Conservation (phyloP, 2,113 vertebrate species). For the Podarcis raffonei region DNA sequence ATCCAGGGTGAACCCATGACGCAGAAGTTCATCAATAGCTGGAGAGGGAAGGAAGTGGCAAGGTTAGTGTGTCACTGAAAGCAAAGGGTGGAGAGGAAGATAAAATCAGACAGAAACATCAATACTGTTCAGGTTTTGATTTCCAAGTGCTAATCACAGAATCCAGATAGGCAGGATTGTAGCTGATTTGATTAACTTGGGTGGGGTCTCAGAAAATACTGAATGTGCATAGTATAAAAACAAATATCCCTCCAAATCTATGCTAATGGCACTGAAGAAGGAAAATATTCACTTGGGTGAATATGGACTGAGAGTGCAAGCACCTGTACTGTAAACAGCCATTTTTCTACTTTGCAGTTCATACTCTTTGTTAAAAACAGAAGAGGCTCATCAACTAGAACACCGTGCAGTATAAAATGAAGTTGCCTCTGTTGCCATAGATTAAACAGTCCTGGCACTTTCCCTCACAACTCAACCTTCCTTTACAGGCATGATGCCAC, state of each 20-base stretch:
- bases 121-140: slow-evolving; percentile 4
- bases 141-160: not conserved
- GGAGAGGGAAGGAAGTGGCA: slow-evolving; percentile 50
- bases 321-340: not conserved
- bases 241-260: not conserved
- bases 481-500: not conserved
- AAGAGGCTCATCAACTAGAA: not conserved
- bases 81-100: not conserved
- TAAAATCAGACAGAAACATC: not conserved
- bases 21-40: slow-evolving; percentile 82
- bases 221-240: not conserved
- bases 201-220: not conserved
- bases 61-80: slow-evolving; percentile 29
- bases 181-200: not conserved
- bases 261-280: not conserved
- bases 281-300: not conserved
- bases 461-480: too few relatives aligned
- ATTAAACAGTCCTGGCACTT: too few relatives aligned
- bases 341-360: slow-evolving; percentile 2
- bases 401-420: not conserved
- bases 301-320: not conserved
- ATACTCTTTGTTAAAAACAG: slow-evolving; percentile 18
- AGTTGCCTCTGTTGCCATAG: not conserved
- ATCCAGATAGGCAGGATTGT: slow-evolving; percentile 2
- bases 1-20: slow-evolving; percentile 78